phyloP scores from a whole-genome alignment of 2,888 invertebrate species.

The Cephus rjabovi region DNA sequence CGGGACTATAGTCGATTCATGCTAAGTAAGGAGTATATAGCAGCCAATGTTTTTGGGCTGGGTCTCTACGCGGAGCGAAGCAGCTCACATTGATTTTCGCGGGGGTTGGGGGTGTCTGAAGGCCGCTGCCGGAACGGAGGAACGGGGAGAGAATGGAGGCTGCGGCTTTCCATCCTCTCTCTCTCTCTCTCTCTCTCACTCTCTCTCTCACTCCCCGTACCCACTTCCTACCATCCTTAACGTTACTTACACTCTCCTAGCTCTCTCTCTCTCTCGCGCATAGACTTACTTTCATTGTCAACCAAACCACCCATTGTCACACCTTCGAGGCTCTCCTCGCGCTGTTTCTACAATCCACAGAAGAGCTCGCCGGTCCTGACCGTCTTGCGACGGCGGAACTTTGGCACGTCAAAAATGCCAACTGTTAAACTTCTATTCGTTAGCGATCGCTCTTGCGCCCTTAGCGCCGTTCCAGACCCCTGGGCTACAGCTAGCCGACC shows the following conservation, averaged over 20 bases:
- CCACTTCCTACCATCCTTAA: neutral
- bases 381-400: neutral
- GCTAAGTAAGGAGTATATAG: neutral
- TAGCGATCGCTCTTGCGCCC: neutral
- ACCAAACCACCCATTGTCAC: neutral
- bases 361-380: neutral
- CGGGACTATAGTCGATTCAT: neutral
- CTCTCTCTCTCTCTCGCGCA: neutral
- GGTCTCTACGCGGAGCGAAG: conserved; percentile 11
- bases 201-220: neutral
- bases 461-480: neutral
- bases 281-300: neutral
- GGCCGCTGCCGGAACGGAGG: conserved; percentile 45
- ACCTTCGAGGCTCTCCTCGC: neutral
- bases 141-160: neutral
- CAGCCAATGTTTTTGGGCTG: neutral
- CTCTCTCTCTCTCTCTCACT: neutral
- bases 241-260: neutral
- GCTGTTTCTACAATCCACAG: neutral
- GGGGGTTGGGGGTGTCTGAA: conserved; percentile 45
- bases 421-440: neutral
- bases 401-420: neutral
- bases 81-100: conserved; percentile 56
- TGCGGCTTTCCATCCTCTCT: neutral
- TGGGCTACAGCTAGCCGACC: neutral